Percentiles rank a stretch among this genome's conserved stretches.
Evolutionary conservation across 2,888 invertebrate genomes (phyloP).

Genomic region (Sericinus montela): DNA sequence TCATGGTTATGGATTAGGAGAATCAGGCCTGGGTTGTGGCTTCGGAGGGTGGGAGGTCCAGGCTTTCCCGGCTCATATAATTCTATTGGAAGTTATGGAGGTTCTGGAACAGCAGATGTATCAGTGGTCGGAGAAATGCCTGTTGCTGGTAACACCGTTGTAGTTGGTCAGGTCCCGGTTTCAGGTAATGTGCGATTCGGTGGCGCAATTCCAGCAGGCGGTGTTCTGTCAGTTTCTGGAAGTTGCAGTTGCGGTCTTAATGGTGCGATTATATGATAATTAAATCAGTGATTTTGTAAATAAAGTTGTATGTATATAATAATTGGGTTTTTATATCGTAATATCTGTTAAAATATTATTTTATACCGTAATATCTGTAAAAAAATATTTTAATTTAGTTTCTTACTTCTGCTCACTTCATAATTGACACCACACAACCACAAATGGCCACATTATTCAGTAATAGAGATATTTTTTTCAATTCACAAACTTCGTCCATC

Average conservation of each 20-base stretch:
- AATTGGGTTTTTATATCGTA: too few species aligned
- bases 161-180: conserved; percentile 14
- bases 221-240: conserved; percentile 10
- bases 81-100: conserved; percentile 8
- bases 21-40: neutral
- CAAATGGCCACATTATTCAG: too few species aligned
- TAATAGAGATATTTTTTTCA: too few species aligned
- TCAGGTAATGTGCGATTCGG: conserved; percentile 9
- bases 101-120: conserved; percentile 12
- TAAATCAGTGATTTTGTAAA: neutral
- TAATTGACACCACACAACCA: too few species aligned
- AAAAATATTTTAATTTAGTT: too few species aligned
- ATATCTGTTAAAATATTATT: too few species aligned
- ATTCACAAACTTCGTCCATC: too few species aligned
- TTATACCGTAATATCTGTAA: too few species aligned
- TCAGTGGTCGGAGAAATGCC: conserved; percentile 15
- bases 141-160: conserved; percentile 13
- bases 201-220: conserved; percentile 9
- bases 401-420: too few species aligned
- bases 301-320: neutral
- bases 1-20: conserved; percentile 1
- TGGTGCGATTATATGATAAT: conserved; percentile 11
- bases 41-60: conserved; percentile 2
- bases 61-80: conserved; percentile 4
- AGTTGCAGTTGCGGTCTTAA: conserved; percentile 16